Evolutionary conservation across 2,888 invertebrate species (phyloP).

Genomic region (Linnaemya tessellans): DNA sequence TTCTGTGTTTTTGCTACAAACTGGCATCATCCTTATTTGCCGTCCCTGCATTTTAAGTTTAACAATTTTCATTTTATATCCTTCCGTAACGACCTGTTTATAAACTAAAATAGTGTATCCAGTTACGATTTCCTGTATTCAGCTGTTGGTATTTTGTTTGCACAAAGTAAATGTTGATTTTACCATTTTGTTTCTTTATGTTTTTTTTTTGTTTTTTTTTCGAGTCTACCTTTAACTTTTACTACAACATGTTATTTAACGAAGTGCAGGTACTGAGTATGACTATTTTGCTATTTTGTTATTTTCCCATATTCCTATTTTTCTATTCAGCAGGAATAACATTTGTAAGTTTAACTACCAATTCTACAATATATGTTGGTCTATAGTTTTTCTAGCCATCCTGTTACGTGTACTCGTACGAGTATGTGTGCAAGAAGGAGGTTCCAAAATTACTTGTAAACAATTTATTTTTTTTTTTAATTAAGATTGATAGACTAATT

Average conservation of each 20-base stretch:
- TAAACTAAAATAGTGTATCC: constrained; percentile 1
- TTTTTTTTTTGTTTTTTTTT: constrained; percentile 3
- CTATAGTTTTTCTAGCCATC: constrained; percentile 14
- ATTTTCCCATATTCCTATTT: neutral
- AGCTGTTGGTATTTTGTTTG: constrained; percentile 33
- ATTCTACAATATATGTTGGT: neutral
- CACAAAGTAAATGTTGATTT: constrained; percentile 41
- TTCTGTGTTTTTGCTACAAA: too few species aligned
- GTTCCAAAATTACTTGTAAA: neutral
- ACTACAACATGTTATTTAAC: constrained; percentile 25
- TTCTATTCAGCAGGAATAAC: constrained; percentile 12
- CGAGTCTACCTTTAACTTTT: constrained; percentile 36
- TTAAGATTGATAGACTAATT: too few species aligned
- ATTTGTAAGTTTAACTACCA: constrained; percentile 12
- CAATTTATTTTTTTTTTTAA: too few species aligned
- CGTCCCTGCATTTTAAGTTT: neutral
- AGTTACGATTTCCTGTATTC: constrained; percentile 36
- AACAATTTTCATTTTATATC: neutral
- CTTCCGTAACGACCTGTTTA: constrained; percentile 33
- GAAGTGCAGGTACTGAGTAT: constrained; percentile 1
- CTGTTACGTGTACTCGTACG: neutral
- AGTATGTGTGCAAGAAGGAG: neutral
- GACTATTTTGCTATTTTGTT: constrained; percentile 4
- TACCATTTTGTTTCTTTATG: constrained; percentile 11
- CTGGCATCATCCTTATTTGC: too few species aligned